Conservation (phyloP, 2,797 vertebrate genomes). For the Brachyalestes nurse region DNA sequence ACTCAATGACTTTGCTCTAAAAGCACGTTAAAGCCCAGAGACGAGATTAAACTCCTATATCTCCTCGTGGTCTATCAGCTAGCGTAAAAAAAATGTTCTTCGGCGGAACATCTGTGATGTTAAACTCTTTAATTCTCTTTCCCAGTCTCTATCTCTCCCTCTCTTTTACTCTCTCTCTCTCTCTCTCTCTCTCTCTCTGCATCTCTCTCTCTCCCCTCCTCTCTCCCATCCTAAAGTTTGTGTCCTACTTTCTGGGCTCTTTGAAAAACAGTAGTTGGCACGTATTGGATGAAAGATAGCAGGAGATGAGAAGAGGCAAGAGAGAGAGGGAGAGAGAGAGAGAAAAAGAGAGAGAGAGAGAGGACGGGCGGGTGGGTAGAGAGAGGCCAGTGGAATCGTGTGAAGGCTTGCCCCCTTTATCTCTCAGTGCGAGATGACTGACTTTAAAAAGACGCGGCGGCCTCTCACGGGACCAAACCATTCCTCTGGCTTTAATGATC, state of each 20-base stretch:
- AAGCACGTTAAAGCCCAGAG: constrained; percentile 48
- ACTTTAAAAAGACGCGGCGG: constrained; percentile 34
- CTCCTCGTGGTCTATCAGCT: constrained; percentile 6
- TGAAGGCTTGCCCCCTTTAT: constrained; percentile 47
- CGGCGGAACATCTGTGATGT: constrained; percentile 26
- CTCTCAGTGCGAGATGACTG: constrained; percentile 41
- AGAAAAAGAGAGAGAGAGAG: not conserved
- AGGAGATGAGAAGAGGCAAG: constrained; percentile 30
- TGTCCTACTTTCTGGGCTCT: constrained; percentile 71
- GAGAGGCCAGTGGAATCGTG: constrained; percentile 46
- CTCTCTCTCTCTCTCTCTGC: constrained; percentile 21
- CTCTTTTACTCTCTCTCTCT: not conserved
- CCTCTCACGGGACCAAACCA: constrained; percentile 38
- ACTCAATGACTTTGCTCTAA: constrained; percentile 2
- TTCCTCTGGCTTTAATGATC: constrained; percentile 38
- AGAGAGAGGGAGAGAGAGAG: constrained; percentile 16
- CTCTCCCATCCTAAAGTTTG: constrained; percentile 58
- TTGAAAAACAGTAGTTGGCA: constrained; percentile 67
- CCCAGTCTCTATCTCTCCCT: constrained; percentile 8
- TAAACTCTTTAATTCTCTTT: constrained; percentile 22
- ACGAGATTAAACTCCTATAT: constrained; percentile 29
- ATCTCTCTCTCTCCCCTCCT: constrained; percentile 4
- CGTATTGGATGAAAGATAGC: constrained; percentile 62
- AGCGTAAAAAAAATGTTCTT: not conserved
- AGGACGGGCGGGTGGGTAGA: constrained; percentile 5